Evolutionary conservation across 2,113 vertebrate genomes (phyloP), one percentile per base, ranked within the genome.

Genomic region (Oophaga pumilio): DNA sequence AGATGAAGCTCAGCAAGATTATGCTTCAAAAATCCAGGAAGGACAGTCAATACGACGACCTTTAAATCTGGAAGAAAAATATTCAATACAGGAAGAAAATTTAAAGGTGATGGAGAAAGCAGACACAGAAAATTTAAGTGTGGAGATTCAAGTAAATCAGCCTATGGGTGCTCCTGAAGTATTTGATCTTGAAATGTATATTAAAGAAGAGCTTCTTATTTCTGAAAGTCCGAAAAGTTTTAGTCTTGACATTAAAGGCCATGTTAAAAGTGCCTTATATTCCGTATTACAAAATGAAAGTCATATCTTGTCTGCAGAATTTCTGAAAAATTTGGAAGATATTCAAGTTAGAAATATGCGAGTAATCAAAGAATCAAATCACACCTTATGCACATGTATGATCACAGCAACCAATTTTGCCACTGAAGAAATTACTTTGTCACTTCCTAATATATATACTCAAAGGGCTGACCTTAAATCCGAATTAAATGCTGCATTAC

Each of bases 401-500:
- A 94, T 98, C 91, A 97, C 94, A 7, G 90, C 93, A 24, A 92
- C 89, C 82, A 92, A 90, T 69, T 90, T 92, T 24, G 90, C 89
- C 81, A 88, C 93, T 0, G 84, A 95, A 88, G 97, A 99, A 93
- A 90, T 97, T 76, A 93, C 94, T 1, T 53, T 97, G 17, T 85
- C 89, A 0, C 93, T 99, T 90, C 94, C 93, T 89, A 93, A 95
- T 13, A 68, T 96, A 68, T 96, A 93, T 89, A 93, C 95, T 87
- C 94, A 97, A 86, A 94, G 82, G 57, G 93, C 94, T 89, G 91
- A 96, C 66, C 91, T 97, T 79, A 94, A 93, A 90, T 94, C 49
- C 8, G 94, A 97, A 90, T 92, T 97, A 20, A 93, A 94, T 79
- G 92, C 95, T 62, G 94, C 94, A 68, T 93, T 99, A 43, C 92